Evolutionary conservation across 2,888 invertebrate species (phyloP), one percentile per base, ranked within the genome.

Genomic region (Mimachlamys varia): DNA sequence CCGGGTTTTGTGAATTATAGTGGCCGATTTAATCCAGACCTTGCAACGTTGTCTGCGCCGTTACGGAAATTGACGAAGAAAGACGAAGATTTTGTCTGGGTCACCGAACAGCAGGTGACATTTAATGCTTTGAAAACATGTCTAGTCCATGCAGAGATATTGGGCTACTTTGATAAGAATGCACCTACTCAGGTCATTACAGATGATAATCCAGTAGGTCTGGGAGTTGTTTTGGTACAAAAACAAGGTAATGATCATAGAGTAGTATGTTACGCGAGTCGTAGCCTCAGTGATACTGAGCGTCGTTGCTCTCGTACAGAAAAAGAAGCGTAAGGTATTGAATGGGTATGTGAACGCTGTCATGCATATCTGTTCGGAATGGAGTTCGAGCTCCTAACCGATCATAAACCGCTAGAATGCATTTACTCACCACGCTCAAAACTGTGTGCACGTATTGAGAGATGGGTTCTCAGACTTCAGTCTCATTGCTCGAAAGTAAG

Each of bases 291-390:
- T 13, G 89, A 91, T 50, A 89, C 89, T 10, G 93, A 93, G 53
- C 50, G 44, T 19, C 53, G 92, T 7, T 94, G 93, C 87, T 93
- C 92, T 0, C 93, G 93, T 44, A 94, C 92, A 10, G 94, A 94
- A 88, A 92, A 92, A 55, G 94, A 94, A 88, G 93, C 93, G n/a
- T 88, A 93, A 22, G 90, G 90, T 5, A 44, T 92, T 17, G 91
- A 92, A 3, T 95, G 94, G 95, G 93, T 92, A 15, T 94, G 94
- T 92, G 94, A 95, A 90, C 91, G 94, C 7, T 94, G 94, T 55
- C 90, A 93, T 27, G 38, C 93, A 76, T 95, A 93, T 88, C 89
- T 95, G 7, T 89, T 89, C 19, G 96, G 95, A 13, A 91, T 53
- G 27, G 55, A 92, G 5, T 93, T 93, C 89, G 92, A 93, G 76